phyloP scores from a whole-genome alignment of 2,113 vertebrate genomes.

The Trematocara stigmaticum region DNA sequence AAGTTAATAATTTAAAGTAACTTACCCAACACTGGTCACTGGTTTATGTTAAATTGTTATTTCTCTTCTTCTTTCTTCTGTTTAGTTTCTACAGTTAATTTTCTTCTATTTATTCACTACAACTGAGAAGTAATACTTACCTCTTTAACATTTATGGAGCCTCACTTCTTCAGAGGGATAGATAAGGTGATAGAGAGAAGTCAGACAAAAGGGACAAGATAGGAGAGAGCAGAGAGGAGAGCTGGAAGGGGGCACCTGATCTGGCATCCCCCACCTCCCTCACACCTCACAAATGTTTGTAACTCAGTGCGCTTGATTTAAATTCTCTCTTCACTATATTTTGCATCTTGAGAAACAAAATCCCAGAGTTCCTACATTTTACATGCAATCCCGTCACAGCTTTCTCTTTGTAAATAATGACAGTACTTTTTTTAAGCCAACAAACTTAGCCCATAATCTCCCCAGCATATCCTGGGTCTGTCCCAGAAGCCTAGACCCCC shows the following conservation, averaged over 20 bases:
- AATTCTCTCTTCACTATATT: background rate
- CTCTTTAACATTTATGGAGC: background rate
- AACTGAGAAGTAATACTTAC: background rate
- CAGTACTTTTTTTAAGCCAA: background rate
- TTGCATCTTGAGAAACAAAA: background rate
- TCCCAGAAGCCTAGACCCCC: background rate
- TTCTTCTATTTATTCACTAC: background rate
- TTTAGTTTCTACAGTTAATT: background rate
- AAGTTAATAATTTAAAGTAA: too few relatives aligned
- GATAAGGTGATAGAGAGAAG: background rate
- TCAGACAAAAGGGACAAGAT: background rate
- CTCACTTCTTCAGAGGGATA: background rate
- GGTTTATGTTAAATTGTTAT: background rate
- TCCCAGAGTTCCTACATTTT: background rate
- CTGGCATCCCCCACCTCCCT: background rate
- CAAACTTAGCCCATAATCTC: background rate
- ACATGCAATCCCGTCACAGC: background rate
- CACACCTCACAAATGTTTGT: background rate
- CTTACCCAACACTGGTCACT: background rate
- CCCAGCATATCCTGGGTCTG: background rate
- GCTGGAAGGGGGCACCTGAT: rapidly evolving
- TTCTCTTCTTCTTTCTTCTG: background rate
- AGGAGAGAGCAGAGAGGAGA: background rate
- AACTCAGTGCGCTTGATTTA: background rate
- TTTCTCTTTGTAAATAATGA: background rate